These are phyloP conservation scores for Takifugu flavidus DNA, from an alignment of 2,113 vertebrate genomes.

Conservation along the genomic window DNA sequence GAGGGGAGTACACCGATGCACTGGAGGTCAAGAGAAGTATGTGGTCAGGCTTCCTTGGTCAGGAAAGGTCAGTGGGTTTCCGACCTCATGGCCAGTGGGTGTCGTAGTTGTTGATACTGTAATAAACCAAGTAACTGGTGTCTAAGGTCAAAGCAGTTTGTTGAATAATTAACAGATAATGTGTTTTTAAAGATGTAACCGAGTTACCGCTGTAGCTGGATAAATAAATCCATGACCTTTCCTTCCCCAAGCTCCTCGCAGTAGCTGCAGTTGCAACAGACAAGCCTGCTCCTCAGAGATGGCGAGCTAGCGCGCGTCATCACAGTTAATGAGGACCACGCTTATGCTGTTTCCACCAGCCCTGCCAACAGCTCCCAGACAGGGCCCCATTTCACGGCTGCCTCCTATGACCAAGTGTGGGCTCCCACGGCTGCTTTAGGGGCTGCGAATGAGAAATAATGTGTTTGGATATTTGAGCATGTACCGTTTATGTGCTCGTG, in stretches of 20 bases:
- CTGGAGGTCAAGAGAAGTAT: constrained; percentile 59
- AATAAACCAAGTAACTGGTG: constrained; percentile 17
- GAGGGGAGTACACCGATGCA: constrained; percentile 42
- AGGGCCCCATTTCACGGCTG: constrained; percentile 63
- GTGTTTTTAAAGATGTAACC: constrained; percentile 30
- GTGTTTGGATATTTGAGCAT: constrained; percentile 33
- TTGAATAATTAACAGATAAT: constrained; percentile 26
- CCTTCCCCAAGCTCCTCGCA: constrained; percentile 14
- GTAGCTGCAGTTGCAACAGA: constrained; percentile 51
- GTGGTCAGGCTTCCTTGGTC: constrained; percentile 34
- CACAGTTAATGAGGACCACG: constrained; percentile 59
- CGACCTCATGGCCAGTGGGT: constrained; percentile 10
- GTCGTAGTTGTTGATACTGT: constrained; percentile 45
- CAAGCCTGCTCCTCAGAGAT: constrained; percentile 34
- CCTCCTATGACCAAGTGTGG: constrained; percentile 48
- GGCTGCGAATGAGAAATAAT: constrained; percentile 42
- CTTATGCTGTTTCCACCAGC: constrained; percentile 64
- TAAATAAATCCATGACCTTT: constrained; percentile 33
- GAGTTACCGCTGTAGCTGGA: constrained; percentile 2
- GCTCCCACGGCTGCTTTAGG: constrained; percentile 33
- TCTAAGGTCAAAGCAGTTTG: constrained; percentile 24
- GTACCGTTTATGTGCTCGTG: constrained; percentile 10
- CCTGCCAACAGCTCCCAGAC: constrained; percentile 58
- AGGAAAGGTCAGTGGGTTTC: constrained; percentile 46
- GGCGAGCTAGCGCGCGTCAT: constrained; percentile 45